Evolutionary conservation across 2,113 vertebrate species (phyloP).

Genomic region (Syrmaticus mikado): DNA sequence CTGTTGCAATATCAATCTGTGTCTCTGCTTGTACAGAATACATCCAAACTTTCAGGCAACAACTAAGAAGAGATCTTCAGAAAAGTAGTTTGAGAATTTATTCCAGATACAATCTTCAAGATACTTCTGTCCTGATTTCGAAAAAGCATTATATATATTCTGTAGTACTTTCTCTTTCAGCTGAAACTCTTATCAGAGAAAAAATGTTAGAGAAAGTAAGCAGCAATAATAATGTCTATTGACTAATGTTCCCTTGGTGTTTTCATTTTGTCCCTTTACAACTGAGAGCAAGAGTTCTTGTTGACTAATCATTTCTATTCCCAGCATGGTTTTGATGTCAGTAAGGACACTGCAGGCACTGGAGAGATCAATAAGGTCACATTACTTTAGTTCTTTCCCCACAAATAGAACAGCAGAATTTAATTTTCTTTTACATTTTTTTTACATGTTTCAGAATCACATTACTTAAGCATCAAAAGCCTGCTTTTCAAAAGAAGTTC

Average conservation of each 20-base stretch:
- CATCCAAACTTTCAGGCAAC: neutral
- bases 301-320: conserved; percentile 55
- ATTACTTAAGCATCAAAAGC: neutral
- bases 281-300: neutral
- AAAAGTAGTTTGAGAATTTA: neutral
- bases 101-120: neutral
- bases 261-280: neutral
- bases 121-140: neutral
- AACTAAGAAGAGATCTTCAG: neutral
- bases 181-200: neutral
- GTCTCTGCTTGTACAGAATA: neutral
- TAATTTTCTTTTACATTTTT: too few species aligned
- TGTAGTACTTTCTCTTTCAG: neutral
- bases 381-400: neutral
- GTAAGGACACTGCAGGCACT: conserved; percentile 30
- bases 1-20: neutral
- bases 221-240: neutral
- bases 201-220: neutral
- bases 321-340: conserved; percentile 14
- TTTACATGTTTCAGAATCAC: neutral
- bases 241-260: neutral
- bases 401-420: neutral
- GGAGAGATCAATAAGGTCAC: neutral
- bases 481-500: neutral
- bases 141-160: neutral